A percentile compares a stretch with the other conserved stretches of the same genome.
These are phyloP conservation scores for Malurus elegans DNA, from an alignment of 2,113 vertebrate species.

Conservation along the genomic window DNA sequence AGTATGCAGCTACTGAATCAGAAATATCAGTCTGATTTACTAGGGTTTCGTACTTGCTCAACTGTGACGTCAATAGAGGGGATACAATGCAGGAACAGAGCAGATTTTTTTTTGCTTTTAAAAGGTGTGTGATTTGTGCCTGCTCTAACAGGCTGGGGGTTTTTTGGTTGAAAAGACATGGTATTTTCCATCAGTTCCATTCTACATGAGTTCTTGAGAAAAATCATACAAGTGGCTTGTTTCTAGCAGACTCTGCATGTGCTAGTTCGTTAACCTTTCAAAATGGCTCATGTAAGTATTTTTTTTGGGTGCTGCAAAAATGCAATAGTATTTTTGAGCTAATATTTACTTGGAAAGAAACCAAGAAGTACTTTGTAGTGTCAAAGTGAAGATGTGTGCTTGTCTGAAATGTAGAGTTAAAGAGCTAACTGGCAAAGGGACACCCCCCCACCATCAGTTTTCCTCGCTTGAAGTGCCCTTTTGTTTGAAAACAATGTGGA, in stretches of 20 bases:
- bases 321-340: not conserved
- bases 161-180: not conserved
- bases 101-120: not conserved
- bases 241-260: not conserved
- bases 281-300: not conserved
- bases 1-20: not conserved
- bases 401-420: not conserved
- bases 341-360: not conserved
- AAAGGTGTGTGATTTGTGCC: not conserved
- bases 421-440: not conserved
- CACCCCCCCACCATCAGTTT: not conserved
- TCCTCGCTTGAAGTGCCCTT: not conserved
- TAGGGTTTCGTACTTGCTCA: not conserved
- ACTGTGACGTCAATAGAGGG: not conserved
- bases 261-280: not conserved
- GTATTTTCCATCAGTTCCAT: not conserved
- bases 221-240: accelerated
- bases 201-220: not conserved
- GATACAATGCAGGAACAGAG: not conserved
- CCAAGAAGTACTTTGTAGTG: not conserved
- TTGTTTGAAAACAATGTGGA: not conserved
- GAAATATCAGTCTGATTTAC: not conserved
- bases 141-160: not conserved
- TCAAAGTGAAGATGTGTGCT: not conserved
- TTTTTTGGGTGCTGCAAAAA: not conserved